These are phyloP conservation scores for Lordiphosa clarofinis DNA, from an alignment of 1,140 invertebrate species.

Conservation along the genomic window DNA sequence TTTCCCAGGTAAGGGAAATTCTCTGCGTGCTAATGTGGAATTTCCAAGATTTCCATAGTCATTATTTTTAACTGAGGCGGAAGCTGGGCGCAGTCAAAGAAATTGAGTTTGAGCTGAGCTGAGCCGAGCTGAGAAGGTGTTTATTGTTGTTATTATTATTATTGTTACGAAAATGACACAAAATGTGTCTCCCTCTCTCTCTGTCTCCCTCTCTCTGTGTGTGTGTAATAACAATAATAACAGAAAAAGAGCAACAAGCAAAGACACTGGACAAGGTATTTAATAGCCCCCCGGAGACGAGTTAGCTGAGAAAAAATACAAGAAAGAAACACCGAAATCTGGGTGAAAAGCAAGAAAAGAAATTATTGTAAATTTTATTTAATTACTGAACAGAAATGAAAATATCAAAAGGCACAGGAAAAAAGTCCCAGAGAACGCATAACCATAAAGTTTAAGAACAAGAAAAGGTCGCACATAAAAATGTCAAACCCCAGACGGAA, in stretches of 20 bases:
- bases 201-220: slow-evolving; percentile 25
- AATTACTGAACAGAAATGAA: slow-evolving; percentile 60
- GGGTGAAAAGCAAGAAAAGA: slow-evolving; percentile 19
- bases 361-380: slow-evolving; percentile 75
- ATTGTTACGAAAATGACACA: slow-evolving; percentile 27
- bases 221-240: slow-evolving; percentile 52
- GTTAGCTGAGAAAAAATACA: slow-evolving; percentile 54
- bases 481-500: slow-evolving; percentile 27
- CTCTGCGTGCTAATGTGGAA: neutral
- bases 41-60: slow-evolving; percentile 62
- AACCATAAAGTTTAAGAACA: slow-evolving; percentile 49
- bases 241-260: slow-evolving; percentile 38
- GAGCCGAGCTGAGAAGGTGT: slow-evolving; percentile 46
- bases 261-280: slow-evolving; percentile 53
- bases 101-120: slow-evolving; percentile 2
- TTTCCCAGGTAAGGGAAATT: too few species aligned
- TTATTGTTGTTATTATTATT: slow-evolving; percentile 38
- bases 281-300: slow-evolving; percentile 65
- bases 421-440: slow-evolving; percentile 2
- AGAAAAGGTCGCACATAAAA: slow-evolving; percentile 57
- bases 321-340: slow-evolving; percentile 14
- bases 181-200: slow-evolving; percentile 3
- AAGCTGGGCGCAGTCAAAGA: slow-evolving; percentile 34
- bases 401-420: slow-evolving; percentile 44
- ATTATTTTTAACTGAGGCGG: slow-evolving; percentile 70